Evolutionary conservation across 1,140 invertebrate genomes (phyloP).

Genomic region (Scaptomyza pallida): DNA sequence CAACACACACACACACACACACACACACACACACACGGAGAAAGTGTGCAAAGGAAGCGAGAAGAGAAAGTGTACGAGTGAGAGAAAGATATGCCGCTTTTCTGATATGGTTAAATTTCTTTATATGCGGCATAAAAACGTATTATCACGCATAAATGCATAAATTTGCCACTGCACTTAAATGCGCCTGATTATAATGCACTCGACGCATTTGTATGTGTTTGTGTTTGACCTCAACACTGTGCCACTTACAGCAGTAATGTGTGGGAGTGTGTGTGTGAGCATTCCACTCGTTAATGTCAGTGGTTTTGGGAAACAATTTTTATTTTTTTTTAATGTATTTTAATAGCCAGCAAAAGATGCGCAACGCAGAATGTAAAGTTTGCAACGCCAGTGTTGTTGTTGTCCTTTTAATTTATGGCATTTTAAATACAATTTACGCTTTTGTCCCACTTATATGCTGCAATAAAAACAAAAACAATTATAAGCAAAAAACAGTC

Average conservation of each 20-base stretch:
- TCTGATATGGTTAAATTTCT: conserved; percentile 20
- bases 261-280: not conserved
- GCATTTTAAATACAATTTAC: conserved; percentile 79
- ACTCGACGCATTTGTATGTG: not conserved
- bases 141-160: conserved; percentile 28
- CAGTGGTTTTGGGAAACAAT: conserved; percentile 58
- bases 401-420: conserved; percentile 74
- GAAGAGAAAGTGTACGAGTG: not conserved
- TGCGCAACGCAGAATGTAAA: not conserved
- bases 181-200: conserved; percentile 45
- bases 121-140: conserved; percentile 21
- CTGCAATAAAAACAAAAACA: conserved; percentile 9
- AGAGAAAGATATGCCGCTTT: not conserved
- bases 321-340: conserved; percentile 77
- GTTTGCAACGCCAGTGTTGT: conserved; percentile 20
- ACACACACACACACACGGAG: not conserved
- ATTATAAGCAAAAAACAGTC: not conserved
- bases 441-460: conserved; percentile 17
- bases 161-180: conserved; percentile 41
- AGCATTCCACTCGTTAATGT: conserved; percentile 6
- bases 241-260: conserved; percentile 14
- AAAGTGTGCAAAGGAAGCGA: not conserved
- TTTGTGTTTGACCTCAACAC: conserved; percentile 32
- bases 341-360: conserved; percentile 58
- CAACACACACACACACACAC: not conserved